Percentiles rank a stretch among this genome's conserved stretches.
Conservation (phyloP, 2,113 vertebrate genomes). For the Myrmecophaga tridactyla region DNA sequence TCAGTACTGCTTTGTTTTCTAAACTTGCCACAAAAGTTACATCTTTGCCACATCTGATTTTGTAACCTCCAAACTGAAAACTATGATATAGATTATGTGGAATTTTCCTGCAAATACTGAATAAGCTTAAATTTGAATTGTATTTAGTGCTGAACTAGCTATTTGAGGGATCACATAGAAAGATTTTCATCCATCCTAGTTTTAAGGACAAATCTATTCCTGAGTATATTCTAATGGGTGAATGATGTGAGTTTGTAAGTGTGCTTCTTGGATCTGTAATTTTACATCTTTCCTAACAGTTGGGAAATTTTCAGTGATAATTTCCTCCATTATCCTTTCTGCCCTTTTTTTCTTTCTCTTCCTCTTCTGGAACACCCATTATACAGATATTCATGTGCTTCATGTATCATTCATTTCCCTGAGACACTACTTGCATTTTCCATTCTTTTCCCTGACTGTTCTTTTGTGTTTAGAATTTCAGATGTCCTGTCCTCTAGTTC, state of each 20-base stretch:
- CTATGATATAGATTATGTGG: not conserved
- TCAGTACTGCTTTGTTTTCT: not conserved
- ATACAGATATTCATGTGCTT: too few relatives aligned
- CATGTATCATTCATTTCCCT: too few relatives aligned
- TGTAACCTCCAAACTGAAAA: not conserved
- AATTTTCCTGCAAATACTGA: not conserved
- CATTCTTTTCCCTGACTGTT: too few relatives aligned
- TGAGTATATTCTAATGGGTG: not conserved
- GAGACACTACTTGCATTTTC: too few relatives aligned
- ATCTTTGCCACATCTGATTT: not conserved
- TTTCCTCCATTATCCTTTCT: too few relatives aligned
- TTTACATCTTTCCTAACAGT: too few relatives aligned
- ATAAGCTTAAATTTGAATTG: not conserved
- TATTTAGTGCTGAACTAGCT: not conserved
- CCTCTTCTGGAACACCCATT: too few relatives aligned
- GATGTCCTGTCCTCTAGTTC: too few relatives aligned
- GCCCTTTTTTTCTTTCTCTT: too few relatives aligned
- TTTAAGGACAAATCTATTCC: not conserved
- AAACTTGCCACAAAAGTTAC: not conserved
- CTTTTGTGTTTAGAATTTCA: too few relatives aligned
- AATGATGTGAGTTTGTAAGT: not conserved
- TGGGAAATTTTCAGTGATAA: too few relatives aligned
- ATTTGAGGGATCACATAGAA: not conserved
- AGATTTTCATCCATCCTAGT: not conserved
- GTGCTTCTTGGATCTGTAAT: too few relatives aligned